Base-by-base conservation (phyloP, 2,797 vertebrate genomes). In the Tamandua tetradactyla region DNA sequence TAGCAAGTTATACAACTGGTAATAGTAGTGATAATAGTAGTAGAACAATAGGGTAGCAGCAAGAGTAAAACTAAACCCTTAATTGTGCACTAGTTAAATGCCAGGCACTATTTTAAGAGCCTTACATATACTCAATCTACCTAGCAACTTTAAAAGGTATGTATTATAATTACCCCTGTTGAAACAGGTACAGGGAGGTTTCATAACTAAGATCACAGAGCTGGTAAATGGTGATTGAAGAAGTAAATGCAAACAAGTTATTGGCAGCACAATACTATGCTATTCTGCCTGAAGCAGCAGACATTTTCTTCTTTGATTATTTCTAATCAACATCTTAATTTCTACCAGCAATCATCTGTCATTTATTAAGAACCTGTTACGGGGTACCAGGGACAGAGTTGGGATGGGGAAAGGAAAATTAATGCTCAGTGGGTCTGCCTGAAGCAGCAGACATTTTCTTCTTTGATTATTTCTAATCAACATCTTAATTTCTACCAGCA, bases 41-140 rank as follows among this genome's bases (percentile, higher is more conserved):
- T n/a, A n/a, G n/a, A n/a, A n/a, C n/a, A n/a, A n/a, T n/a, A n/a
- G n/a, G n/a, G n/a, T n/a, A n/a, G n/a, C n/a, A n/a, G n/a, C n/a
- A n/a, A n/a, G n/a, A n/a, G 35, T 80, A 64, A 95, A 89, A 84
- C 44, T 25, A 92, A 91, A 55, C 44, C 52, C 44, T 64, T 78
- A 25, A 15, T 15, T 52, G 25, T 80, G 42, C 78, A 81, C 44
- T 55, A 93, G 30, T 11, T 91, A 72, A 79, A 86, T 78, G 35
- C n/a, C 23, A 47, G 37, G 15, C 20, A 20, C 79, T 94, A 52
- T 81, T 82, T 30, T 57, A 25, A 72, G 64, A 83, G 52, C 10
- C 44, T 71, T 79, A 23, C 17, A 7, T 71, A 8, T 42, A 40
- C 7, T 84, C 25, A 75, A 68, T 74, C 27, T 44, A 57, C 35